Evolutionary conservation across 2,113 vertebrate species (phyloP).

Genomic region (Petaurus breviceps): DNA sequence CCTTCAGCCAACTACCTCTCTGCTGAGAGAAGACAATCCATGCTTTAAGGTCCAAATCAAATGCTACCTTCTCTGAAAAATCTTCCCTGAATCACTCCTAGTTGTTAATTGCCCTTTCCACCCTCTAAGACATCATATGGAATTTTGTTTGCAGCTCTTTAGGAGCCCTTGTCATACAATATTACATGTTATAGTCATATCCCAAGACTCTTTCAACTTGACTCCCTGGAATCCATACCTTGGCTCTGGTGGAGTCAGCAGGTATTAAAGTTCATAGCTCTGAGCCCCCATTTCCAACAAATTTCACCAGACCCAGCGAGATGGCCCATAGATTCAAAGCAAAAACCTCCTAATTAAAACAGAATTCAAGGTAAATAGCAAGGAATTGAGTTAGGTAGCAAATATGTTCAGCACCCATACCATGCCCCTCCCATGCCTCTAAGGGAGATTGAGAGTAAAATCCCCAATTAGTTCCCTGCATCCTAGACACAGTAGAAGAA

Average conservation of each 20-base stretch:
- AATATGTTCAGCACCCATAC: neutral
- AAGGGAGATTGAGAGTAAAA: neutral
- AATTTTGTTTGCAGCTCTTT: neutral
- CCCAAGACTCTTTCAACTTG: neutral
- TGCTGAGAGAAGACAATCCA: neutral
- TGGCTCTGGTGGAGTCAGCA: neutral
- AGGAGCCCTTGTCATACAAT: neutral
- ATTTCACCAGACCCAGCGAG: neutral
- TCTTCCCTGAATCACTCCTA: neutral
- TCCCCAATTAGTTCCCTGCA: neutral
- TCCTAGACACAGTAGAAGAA: neutral
- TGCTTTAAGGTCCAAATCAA: neutral
- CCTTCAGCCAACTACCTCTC: neutral
- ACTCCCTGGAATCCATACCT: neutral
- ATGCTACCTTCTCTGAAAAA: neutral
- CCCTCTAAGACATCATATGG: neutral
- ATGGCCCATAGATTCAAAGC: neutral
- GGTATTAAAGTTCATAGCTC: neutral
- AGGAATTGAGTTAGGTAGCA: neutral
- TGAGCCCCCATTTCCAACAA: neutral
- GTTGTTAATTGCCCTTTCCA: neutral
- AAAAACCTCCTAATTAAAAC: neutral
- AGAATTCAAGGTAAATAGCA: neutral
- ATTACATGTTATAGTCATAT: neutral
- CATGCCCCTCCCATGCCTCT: neutral